Conservation (phyloP, 2,888 invertebrate species). For the Eustalomyia histrio region DNA sequence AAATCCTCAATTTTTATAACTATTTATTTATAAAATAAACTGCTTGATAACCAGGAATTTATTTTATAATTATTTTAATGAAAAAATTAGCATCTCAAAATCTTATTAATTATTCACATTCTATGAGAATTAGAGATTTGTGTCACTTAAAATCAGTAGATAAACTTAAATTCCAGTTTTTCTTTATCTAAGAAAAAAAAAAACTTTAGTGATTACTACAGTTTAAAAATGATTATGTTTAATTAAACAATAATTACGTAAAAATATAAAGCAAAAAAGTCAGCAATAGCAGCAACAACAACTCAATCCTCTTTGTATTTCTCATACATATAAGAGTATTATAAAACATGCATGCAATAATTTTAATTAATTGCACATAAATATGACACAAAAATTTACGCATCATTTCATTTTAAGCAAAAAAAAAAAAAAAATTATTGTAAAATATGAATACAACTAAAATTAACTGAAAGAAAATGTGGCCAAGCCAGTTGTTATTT, state of each 20-base stretch:
- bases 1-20: no score
- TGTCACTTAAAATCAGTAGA: neutral
- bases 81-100: no score
- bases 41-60: no score
- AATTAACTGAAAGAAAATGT: slow-evolving; percentile 33
- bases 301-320: slow-evolving; percentile 21
- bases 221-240: slow-evolving; percentile 36
- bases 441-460: neutral
- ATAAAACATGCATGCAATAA: slow-evolving; percentile 53
- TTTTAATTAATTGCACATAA: slow-evolving; percentile 63
- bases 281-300: neutral
- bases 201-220: neutral
- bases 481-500: slow-evolving; percentile 50
- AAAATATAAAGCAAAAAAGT: neutral
- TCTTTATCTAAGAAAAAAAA: neutral
- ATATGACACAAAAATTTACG: slow-evolving; percentile 64
- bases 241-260: slow-evolving; percentile 43
- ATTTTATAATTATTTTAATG: no score
- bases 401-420: slow-evolving; percentile 58
- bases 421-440: neutral
- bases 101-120: neutral
- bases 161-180: neutral
- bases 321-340: slow-evolving; percentile 49
- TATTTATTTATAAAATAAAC: no score
- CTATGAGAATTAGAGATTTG: neutral